Conservation (phyloP, 2,888 invertebrate genomes). For the Nephrotoma guestfalica region DNA sequence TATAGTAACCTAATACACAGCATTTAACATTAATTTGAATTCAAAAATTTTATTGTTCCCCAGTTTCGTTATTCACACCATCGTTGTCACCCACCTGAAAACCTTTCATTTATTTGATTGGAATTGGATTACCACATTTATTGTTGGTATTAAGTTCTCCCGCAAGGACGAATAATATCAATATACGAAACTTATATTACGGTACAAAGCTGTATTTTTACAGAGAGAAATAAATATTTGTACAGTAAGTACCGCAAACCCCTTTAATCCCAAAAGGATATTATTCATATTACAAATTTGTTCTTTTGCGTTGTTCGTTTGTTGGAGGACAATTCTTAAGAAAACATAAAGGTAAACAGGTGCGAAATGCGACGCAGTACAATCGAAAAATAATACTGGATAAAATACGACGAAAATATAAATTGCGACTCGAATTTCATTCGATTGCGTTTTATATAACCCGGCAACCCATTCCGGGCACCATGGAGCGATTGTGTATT, state of each 20-base stretch:
- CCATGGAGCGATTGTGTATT: background rate
- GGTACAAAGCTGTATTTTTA: too few species aligned
- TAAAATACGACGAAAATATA: background rate
- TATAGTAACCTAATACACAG: background rate
- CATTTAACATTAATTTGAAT: background rate
- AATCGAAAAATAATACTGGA: background rate
- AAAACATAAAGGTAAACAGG: background rate
- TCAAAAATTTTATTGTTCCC: background rate
- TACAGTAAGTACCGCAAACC: background rate
- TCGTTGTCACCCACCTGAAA: background rate
- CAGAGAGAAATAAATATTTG: background rate
- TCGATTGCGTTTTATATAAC: background rate
- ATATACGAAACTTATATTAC: background rate
- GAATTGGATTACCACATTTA: background rate
- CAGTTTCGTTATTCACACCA: background rate
- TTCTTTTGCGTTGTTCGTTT: background rate
- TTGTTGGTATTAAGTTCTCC: background rate
- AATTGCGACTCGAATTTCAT: background rate
- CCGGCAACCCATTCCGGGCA: background rate
- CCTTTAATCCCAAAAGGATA: background rate
- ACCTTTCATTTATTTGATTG: background rate
- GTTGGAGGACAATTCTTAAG: background rate
- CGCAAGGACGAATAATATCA: background rate
- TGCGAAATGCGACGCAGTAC: background rate
- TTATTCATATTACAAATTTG: background rate